Base-by-base conservation (phyloP, 2,888 invertebrate species). In the Lasiommata megera region DNA sequence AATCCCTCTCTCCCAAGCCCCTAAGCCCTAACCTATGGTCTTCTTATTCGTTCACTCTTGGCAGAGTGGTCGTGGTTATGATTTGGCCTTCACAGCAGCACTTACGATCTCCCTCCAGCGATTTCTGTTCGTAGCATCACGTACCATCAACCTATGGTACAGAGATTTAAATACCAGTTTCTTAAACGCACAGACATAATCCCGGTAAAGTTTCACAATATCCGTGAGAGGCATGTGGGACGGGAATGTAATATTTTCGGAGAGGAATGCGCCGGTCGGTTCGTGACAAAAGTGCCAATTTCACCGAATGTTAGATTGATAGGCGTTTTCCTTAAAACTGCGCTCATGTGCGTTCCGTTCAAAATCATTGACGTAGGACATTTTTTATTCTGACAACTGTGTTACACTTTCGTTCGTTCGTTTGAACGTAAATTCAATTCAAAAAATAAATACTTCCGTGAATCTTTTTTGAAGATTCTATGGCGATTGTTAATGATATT, bases 261-360 rank as follows among this genome's bases (percentile, higher is more conserved):
- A 46, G 37, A 40, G 56, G 41, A 53, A 52, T 56, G 48, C 43
- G 47, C 48, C 34, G 29, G 40, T 8, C 48, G 31, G 28, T 17
- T 14, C 48, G 54, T 54, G 46, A 48, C 46, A 47, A 48, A 58
- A 58, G 52, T 58, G 61, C 36, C 58, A 55, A 61, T 58, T 61
- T 52, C 58, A 37, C 51, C 55, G 54, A 54, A 54, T 58, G 52
- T 12, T 55, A 48, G 58, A 58, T 58, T 61, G 58, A 61, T 61
- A 55, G 58, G 55, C 58, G 48, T 60, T 53, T 37, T 36, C 48
- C 18, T n/a, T 23, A 48, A 37, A 28, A 28, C 12, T 23, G 23
- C 23, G 23, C 23, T 44, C 44, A 12, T 3, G 12, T 28, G 43
- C 3, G 28, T 28, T 44, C 14, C 44, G 12, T 28, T 44, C 8